Base-by-base conservation (phyloP, 2,888 invertebrate genomes). In the Gandaritis pyraliata region DNA sequence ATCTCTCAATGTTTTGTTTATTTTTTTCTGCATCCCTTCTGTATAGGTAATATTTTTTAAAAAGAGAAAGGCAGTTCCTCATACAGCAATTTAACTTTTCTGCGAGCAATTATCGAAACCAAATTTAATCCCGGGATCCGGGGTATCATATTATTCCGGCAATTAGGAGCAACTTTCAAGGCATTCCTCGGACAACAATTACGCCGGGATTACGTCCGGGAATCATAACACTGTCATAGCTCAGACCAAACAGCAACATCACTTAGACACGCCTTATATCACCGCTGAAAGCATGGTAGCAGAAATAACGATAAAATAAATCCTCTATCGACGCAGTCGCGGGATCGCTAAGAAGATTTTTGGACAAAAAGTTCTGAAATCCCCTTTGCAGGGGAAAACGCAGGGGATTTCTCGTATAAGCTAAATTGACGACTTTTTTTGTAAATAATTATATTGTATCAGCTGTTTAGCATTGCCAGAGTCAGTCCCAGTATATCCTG, bases 151-250 rank as follows among this genome's bases (percentile, higher is more conserved):
- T 80, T 81, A 80, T 77, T 70, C 72, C 74, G 74, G 73, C 81
- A 83, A 86, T 87, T 85, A 81, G 76, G 70, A 74, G 71, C 74
- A 84, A 87, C 85, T 88, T 86, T 79, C 77, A 75, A 85, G 84
- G 82, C 82, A 80, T 87, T 83, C 70, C 84, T 87, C 84, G 89
- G 88, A 88, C 89, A 88, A 86, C 88, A 88, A 88, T 90, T 90
- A 88, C 77, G 77, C 78, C 66, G 77, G 89, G 90, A 90, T 90
- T 90, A 87, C 78, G 75, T 76, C 75, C 83, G 79, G 79, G 77
- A 82, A 84, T 90, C 88, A 88, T 90, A 90, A 88, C 84, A 67
- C 52, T 56, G 52, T 43, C n/a, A 16, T 47, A 63, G 61, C 53
- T 43, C 8, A 30, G 8, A 16, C 2, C n/a, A 8, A 47, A 56